Conservation (phyloP, 64 coral and sea anemone species). For the Dendronephthya gigantea region DNA sequence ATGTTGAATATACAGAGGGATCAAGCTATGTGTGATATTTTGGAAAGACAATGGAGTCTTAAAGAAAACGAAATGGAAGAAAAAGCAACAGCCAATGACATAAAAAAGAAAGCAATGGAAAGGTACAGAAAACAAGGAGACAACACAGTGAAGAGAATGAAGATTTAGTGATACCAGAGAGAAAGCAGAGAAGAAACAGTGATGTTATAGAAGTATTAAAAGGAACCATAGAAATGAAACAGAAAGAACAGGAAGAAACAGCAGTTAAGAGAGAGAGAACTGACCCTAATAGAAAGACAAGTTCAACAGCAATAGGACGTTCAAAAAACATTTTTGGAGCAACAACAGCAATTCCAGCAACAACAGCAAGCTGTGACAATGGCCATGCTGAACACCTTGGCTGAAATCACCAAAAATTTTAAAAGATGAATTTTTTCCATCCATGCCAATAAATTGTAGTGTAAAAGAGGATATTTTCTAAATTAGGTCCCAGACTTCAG, state of each 20-base stretch:
- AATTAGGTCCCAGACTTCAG: too few species aligned
- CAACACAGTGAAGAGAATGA: not conserved
- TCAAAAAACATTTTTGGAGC: not conserved
- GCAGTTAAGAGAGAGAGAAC: not conserved
- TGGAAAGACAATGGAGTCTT: not conserved
- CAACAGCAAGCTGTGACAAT: conserved; percentile 34
- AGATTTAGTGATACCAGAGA: not conserved
- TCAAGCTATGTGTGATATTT: conserved; percentile 6
- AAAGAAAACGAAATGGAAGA: conserved; percentile 19
- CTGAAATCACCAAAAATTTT: not conserved
- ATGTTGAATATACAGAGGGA: conserved; percentile 36
- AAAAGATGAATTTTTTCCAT: not conserved
- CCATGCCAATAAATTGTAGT: too few species aligned
- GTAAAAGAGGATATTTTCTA: too few species aligned
- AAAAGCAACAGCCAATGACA: conserved; percentile 33
- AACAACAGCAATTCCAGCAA: conserved; percentile 25
- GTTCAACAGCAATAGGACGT: not conserved
- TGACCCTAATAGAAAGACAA: not conserved
- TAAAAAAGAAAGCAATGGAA: conserved; percentile 34
- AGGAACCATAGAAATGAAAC: not conserved
- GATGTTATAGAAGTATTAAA: conserved; percentile 14
- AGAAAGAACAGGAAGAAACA: not conserved
- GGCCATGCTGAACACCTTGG: conserved; percentile 26
- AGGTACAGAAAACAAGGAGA: conserved; percentile 24
- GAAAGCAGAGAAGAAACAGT: conserved; percentile 13